A percentile compares a stretch with the other conserved stretches of the same genome.
Conservation (phyloP, 2,113 vertebrate genomes). For the Indicator maculatus region DNA sequence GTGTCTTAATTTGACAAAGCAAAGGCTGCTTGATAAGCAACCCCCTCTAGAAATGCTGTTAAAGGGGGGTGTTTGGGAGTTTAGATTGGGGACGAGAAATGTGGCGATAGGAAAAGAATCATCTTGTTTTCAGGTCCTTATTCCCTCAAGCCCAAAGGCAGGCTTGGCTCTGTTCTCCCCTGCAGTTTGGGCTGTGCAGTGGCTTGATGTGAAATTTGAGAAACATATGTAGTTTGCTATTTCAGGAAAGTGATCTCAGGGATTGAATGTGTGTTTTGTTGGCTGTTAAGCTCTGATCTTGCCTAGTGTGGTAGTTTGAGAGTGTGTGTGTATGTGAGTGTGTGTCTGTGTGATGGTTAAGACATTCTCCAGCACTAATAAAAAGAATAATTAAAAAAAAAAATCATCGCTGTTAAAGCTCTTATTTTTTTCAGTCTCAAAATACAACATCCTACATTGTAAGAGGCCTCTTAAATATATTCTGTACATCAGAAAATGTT, state of each 20-base stretch:
- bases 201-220: conserved; percentile 86
- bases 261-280: conserved; percentile 76
- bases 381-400: background rate
- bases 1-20: conserved; percentile 85
- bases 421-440: background rate
- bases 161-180: conserved; percentile 72
- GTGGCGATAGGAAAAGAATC: conserved; percentile 60
- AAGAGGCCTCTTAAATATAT: conserved; percentile 22
- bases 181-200: conserved; percentile 76
- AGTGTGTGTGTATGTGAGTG: background rate
- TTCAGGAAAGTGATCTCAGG: conserved; percentile 86
- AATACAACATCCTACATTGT: conserved; percentile 1
- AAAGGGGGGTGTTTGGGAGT: conserved; percentile 61
- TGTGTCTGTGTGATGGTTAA: conserved; percentile 66
- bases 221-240: conserved; percentile 85
- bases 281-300: conserved; percentile 80
- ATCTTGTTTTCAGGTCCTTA: conserved; percentile 52
- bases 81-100: conserved; percentile 69
- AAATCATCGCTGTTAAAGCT: conserved; percentile 2
- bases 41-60: conserved; percentile 56
- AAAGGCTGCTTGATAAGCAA: conserved; percentile 79
- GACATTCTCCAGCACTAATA: conserved; percentile 41
- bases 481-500: conserved; percentile 23
- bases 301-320: conserved; percentile 74
- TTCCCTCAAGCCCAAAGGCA: conserved; percentile 45